These are phyloP conservation scores for Notoglanidium macrostoma DNA, from an alignment of 2,797 vertebrate species.

Conservation along the genomic window DNA sequence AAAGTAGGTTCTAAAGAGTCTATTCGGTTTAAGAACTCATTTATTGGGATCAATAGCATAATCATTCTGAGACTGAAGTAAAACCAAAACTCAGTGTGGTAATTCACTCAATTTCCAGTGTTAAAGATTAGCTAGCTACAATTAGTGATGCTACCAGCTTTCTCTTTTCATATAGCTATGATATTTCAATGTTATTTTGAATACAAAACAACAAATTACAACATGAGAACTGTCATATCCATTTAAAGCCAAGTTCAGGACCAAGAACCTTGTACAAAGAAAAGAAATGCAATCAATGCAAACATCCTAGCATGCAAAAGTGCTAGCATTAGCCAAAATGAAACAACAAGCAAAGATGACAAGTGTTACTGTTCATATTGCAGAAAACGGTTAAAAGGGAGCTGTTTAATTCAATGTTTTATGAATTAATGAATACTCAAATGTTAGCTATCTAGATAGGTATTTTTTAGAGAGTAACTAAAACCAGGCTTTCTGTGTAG, in stretches of 20 bases:
- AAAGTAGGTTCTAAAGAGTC: not conserved
- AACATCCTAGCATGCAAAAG: not conserved
- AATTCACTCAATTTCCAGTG: not conserved
- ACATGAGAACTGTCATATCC: not conserved
- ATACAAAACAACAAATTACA: not conserved
- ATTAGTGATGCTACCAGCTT: not conserved
- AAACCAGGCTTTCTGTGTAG: no score
- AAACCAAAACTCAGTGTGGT: not conserved
- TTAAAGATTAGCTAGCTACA: not conserved
- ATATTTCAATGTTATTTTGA: not conserved
- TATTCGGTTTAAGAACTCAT: not conserved
- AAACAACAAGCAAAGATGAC: not conserved
- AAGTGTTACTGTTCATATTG: not conserved
- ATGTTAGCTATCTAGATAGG: not conserved
- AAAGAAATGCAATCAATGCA: no score
- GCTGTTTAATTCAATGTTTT: not conserved
- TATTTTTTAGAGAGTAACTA: not conserved
- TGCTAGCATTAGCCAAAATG: not conserved
- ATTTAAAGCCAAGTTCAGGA: not conserved
- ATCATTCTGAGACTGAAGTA: not conserved
- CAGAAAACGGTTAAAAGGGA: not conserved
- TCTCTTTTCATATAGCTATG: not conserved
- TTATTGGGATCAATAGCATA: not conserved
- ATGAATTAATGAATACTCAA: not conserved
- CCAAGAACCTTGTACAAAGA: not conserved